Evolutionary conservation across 37 sponge, comb jelly and placozoan genomes (phyloP).

Genomic region (Beroe ovata): DNA sequence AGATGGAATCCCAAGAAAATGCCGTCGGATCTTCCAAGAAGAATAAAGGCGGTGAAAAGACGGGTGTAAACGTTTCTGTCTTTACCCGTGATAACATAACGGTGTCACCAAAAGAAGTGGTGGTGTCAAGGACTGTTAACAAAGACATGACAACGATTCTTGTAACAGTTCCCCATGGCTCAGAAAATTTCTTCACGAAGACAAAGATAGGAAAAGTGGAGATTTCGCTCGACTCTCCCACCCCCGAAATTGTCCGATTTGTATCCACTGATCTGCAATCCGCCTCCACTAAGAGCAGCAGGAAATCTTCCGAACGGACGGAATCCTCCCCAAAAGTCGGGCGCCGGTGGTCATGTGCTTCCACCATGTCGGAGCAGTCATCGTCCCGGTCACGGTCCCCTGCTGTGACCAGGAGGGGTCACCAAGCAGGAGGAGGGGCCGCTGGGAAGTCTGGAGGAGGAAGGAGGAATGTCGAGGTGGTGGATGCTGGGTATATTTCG

Average conservation of each 20-base stretch:
- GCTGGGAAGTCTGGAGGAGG: too few species aligned
- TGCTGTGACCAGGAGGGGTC: background rate
- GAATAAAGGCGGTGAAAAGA: background rate
- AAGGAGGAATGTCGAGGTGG: constrained; percentile 6
- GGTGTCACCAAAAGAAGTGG: constrained; percentile 1
- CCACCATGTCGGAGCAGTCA: background rate
- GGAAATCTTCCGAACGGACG: background rate
- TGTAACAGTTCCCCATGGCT: constrained; percentile 7
- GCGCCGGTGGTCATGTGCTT: background rate
- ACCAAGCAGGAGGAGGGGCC: too few species aligned
- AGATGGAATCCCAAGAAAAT: background rate
- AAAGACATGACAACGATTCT: constrained; percentile 6
- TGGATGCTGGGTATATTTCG: constrained; percentile 6
- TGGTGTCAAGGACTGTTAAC: constrained; percentile 1
- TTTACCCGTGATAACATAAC: constrained; percentile 47
- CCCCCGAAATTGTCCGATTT: background rate
- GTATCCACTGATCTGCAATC: background rate
- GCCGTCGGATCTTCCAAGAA: background rate
- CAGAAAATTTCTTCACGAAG: constrained; percentile 4
- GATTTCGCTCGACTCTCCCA: constrained; percentile 14
- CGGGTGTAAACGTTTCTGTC: constrained; percentile 29
- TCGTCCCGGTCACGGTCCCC: background rate
- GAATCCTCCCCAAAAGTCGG: background rate
- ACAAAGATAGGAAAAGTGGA: constrained; percentile 38
- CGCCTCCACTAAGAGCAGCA: background rate